phyloP scores from a whole-genome alignment of 2,797 vertebrate species.

The Enoplosus armatus region DNA sequence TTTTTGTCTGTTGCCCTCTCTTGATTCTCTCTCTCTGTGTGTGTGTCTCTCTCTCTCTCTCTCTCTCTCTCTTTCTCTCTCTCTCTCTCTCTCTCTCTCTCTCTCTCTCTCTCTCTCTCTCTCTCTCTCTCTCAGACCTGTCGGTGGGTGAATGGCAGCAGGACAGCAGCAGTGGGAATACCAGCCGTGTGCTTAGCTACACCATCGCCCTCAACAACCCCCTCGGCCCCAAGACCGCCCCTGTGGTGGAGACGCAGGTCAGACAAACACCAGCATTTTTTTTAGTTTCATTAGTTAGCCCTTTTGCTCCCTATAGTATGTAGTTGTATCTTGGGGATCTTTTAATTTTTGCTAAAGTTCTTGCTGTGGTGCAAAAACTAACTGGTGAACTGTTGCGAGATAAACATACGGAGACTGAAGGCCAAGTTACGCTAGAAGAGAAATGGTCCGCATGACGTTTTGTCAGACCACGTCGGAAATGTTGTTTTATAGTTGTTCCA shows the following conservation, averaged over 20 bases:
- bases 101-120: not conserved
- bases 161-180: constrained; percentile 87
- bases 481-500: not conserved
- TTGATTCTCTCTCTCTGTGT: not conserved
- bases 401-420: not conserved
- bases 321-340: not conserved
- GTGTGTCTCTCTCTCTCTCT: not conserved
- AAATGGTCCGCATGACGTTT: not conserved
- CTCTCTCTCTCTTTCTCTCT: constrained; percentile 17
- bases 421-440: not conserved
- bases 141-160: constrained; percentile 90
- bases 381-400: not conserved
- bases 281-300: not conserved
- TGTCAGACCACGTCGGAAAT: not conserved
- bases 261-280: not conserved
- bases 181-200: constrained; percentile 90
- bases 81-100: constrained; percentile 33
- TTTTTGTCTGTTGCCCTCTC: not conserved
- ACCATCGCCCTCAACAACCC: constrained; percentile 95
- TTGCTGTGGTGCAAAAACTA: not conserved
- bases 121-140: constrained; percentile 83
- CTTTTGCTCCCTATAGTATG: not conserved
- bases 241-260: constrained; percentile 93
- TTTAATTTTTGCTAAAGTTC: not conserved
- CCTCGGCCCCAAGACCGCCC: constrained; percentile 91